Conservation (phyloP, 2,888 invertebrate species). For the Lutraria lutraria region DNA sequence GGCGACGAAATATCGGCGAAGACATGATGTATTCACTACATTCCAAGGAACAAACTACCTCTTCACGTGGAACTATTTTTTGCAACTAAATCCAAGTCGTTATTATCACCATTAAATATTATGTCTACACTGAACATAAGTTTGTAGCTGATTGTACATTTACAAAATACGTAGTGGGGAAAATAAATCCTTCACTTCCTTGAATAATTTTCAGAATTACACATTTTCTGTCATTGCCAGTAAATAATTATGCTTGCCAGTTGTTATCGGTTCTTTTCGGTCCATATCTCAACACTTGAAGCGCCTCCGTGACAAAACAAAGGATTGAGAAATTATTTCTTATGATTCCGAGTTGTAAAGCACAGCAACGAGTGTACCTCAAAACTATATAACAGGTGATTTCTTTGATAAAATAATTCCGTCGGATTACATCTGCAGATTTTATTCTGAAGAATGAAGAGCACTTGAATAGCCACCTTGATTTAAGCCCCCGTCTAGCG, state of each 20-base stretch:
- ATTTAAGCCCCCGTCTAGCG: neutral
- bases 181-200: constrained; percentile 14
- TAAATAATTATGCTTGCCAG: constrained; percentile 2
- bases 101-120: neutral
- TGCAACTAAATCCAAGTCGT: neutral
- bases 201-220: neutral
- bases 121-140: neutral
- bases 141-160: constrained; percentile 1
- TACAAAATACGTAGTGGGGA: neutral
- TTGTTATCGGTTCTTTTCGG: constrained; percentile 29
- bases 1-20: constrained; percentile 68
- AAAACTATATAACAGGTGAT: neutral
- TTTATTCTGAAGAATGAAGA: neutral
- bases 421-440: neutral
- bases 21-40: constrained; percentile 24
- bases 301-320: constrained; percentile 32
- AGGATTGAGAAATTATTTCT: constrained; percentile 25
- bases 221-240: neutral
- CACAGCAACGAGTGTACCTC: neutral
- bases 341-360: neutral
- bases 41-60: neutral
- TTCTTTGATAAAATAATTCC: neutral
- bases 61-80: neutral
- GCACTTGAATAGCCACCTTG: neutral
- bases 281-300: constrained; percentile 22